Evolutionary conservation across 2,888 invertebrate species (phyloP).

Genomic region (Lochmaea crataegi): DNA sequence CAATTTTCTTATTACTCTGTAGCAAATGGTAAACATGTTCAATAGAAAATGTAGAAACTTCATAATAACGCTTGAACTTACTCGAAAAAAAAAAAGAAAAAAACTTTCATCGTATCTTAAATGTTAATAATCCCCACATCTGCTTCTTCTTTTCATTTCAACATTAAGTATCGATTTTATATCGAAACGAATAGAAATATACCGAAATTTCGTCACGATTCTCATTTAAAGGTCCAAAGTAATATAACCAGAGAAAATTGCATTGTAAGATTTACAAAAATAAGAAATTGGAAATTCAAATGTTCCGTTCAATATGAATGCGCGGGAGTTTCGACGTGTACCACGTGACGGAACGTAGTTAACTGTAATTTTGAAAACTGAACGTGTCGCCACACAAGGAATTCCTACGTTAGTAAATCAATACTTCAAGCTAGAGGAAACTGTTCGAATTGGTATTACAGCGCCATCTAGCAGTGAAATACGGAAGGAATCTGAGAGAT

Average conservation of each 20-base stretch:
- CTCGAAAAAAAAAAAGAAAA: too few relatives aligned
- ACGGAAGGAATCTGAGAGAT: background rate
- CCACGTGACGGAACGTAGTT: conserved; percentile 1
- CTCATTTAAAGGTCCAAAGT: conserved; percentile 1
- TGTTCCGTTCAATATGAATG: conserved; percentile 36
- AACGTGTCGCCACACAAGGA: conserved; percentile 21
- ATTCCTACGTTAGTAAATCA: conserved; percentile 21
- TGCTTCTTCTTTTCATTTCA: background rate
- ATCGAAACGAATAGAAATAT: background rate
- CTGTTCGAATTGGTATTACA: background rate
- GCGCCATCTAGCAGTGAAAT: background rate
- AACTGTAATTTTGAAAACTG: conserved; percentile 17
- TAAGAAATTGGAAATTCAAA: conserved; percentile 36
- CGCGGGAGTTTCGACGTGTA: conserved; percentile 18
- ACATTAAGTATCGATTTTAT: background rate
- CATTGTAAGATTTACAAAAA: conserved; percentile 19
- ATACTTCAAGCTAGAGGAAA: conserved; percentile 1
- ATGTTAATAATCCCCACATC: background rate
- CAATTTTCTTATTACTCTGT: too few relatives aligned
- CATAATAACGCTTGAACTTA: too few relatives aligned
- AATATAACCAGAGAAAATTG: conserved; percentile 17
- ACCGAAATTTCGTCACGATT: conserved; percentile 22
- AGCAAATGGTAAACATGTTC: too few relatives aligned
- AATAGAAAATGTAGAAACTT: too few relatives aligned
- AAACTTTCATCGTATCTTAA: background rate